Conservation (phyloP, 2,797 vertebrate genomes). For the Zenarchopterus dispar region DNA sequence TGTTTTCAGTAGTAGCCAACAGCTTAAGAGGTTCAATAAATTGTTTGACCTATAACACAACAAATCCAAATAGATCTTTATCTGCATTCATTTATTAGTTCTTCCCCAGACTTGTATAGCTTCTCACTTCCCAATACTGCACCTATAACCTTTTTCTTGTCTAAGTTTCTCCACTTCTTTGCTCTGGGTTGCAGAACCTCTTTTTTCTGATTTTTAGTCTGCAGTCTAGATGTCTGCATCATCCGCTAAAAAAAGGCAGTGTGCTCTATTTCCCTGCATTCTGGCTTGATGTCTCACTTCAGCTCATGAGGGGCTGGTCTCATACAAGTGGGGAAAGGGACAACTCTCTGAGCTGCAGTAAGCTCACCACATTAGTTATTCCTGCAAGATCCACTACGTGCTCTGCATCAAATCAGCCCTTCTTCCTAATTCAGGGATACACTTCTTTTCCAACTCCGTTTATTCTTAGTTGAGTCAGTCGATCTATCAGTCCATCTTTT, state of each 20-base stretch:
- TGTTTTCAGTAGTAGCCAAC: too few relatives aligned
- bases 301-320: slow-evolving; percentile 38
- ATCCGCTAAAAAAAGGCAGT: slow-evolving; percentile 27
- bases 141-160: slow-evolving; percentile 21
- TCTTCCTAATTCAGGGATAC: slow-evolving; percentile 15
- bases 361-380: slow-evolving; percentile 28
- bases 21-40: too few relatives aligned
- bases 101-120: neutral
- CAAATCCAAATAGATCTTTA: neutral
- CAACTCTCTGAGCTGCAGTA: slow-evolving; percentile 49
- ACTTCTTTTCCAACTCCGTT: slow-evolving; percentile 21
- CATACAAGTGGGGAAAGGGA: slow-evolving; percentile 50
- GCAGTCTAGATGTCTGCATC: slow-evolving; percentile 20
- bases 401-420: slow-evolving; percentile 48
- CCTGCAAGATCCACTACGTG: slow-evolving; percentile 42
- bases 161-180: neutral
- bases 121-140: slow-evolving; percentile 3
- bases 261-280: slow-evolving; percentile 32
- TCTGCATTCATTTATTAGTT: slow-evolving; percentile 5
- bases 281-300: slow-evolving; percentile 63
- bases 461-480: neutral
- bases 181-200: neutral
- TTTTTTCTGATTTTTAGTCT: slow-evolving; percentile 1
- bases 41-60: slow-evolving; percentile 1
- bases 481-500: neutral